Conservation (phyloP, 2,888 invertebrate genomes). For the Meteorus colon region DNA sequence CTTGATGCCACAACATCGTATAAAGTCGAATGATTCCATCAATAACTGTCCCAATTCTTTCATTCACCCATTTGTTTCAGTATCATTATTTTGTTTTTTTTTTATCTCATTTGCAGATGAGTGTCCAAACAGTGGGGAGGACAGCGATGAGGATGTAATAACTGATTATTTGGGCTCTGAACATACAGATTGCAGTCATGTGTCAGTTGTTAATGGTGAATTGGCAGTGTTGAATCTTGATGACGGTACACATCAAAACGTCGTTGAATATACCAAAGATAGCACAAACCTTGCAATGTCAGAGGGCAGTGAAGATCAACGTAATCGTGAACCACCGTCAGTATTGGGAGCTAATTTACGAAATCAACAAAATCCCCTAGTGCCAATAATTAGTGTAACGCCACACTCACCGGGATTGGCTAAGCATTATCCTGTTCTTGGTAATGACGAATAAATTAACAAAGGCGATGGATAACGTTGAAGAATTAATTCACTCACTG, state of each 20-base stretch:
- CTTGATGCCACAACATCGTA: background rate
- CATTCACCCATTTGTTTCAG: background rate
- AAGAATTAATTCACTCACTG: background rate
- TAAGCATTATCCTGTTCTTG: slow-evolving; percentile 80
- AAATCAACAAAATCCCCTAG: slow-evolving; percentile 74
- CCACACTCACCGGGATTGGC: slow-evolving; percentile 87
- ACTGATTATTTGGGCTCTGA: slow-evolving; percentile 79
- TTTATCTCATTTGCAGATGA: slow-evolving; percentile 76
- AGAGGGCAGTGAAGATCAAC: slow-evolving; percentile 57
- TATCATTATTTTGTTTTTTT: slow-evolving; percentile 6
- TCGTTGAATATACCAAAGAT: slow-evolving; percentile 67
- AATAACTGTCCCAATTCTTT: background rate
- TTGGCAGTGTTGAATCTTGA: slow-evolving; percentile 60
- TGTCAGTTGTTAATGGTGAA: slow-evolving; percentile 60
- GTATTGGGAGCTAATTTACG: slow-evolving; percentile 59
- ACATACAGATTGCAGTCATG: slow-evolving; percentile 64
- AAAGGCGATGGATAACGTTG: background rate
- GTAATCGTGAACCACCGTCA: slow-evolving; percentile 52
- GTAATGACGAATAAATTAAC: slow-evolving; percentile 61
- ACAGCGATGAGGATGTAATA: slow-evolving; percentile 87
- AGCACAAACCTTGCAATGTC: slow-evolving; percentile 64
- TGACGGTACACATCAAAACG: slow-evolving; percentile 52
- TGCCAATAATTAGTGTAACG: slow-evolving; percentile 91
- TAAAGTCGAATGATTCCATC: background rate
- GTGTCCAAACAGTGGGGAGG: slow-evolving; percentile 81